These are phyloP conservation scores for Sturnira hondurensis DNA, from an alignment of 2,113 vertebrate genomes.

Conservation along the genomic window DNA sequence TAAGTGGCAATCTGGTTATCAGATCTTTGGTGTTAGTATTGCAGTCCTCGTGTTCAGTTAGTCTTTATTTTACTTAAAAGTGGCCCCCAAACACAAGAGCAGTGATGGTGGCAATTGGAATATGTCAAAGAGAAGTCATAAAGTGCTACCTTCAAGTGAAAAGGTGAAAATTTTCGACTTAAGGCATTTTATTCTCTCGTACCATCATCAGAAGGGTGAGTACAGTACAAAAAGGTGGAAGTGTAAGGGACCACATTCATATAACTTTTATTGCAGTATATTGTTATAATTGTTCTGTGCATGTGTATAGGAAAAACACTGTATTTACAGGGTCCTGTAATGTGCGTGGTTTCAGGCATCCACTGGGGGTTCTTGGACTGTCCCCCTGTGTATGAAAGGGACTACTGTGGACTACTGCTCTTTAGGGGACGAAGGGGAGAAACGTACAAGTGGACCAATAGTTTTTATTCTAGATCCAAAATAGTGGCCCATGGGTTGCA, in stretches of 20 bases:
- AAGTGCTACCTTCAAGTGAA: neutral
- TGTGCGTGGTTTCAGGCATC: neutral
- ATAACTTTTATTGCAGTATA: neutral
- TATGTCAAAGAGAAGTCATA: neutral
- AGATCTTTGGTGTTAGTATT: neutral
- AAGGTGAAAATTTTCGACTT: neutral
- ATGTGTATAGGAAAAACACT: neutral
- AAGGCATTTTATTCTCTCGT: neutral
- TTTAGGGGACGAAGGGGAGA: neutral
- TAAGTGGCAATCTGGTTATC: too few relatives aligned
- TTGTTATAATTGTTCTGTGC: neutral
- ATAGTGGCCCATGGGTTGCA: neutral
- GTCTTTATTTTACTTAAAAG: neutral
- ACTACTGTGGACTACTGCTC: neutral
- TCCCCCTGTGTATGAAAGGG: too few relatives aligned
- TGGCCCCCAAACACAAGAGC: too few relatives aligned
- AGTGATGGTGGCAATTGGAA: neutral
- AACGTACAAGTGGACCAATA: neutral
- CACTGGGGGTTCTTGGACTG: neutral
- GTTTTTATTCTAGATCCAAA: neutral
- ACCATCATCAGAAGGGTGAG: neutral
- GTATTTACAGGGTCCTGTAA: neutral
- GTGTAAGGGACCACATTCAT: neutral
- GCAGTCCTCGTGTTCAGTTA: neutral
- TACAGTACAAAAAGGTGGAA: neutral